Evolutionary conservation across 2,888 invertebrate genomes (phyloP).

Genomic region (Eupithecia subfuscata): DNA sequence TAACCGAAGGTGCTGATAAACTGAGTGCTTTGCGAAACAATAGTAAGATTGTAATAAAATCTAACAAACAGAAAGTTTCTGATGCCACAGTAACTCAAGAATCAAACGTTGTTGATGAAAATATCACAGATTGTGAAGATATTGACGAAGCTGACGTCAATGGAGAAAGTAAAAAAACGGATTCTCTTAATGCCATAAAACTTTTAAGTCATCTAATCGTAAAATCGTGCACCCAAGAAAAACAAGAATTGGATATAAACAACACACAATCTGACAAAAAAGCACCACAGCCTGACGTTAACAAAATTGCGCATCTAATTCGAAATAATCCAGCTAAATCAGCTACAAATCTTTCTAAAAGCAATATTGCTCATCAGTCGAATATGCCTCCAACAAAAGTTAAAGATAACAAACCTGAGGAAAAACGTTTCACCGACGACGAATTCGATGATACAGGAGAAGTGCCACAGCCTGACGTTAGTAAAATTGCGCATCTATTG

Average conservation of each 20-base stretch:
- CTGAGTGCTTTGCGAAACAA: constrained; percentile 33
- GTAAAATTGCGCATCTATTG: constrained; percentile 31
- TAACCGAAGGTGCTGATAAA: constrained; percentile 23
- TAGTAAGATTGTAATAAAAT: constrained; percentile 36
- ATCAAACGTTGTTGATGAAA: constrained; percentile 24
- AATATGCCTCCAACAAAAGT: constrained; percentile 13
- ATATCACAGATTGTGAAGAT: constrained; percentile 17
- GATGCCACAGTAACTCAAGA: constrained; percentile 22
- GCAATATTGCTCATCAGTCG: not conserved
- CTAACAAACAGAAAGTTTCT: constrained; percentile 21
- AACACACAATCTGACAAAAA: constrained; percentile 19
- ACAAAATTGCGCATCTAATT: constrained; percentile 31
- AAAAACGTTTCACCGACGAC: no score
- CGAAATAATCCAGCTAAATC: constrained; percentile 15
- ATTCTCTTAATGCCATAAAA: constrained; percentile 40
- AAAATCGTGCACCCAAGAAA: constrained; percentile 58
- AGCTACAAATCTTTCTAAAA: not conserved
- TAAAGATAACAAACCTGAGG: constrained; percentile 2
- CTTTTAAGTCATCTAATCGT: constrained; percentile 51
- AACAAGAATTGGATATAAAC: constrained; percentile 34
- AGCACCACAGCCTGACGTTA: constrained; percentile 6
- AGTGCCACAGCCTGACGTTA: constrained; percentile 6
- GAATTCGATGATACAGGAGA: no score
- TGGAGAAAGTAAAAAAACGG: constrained; percentile 25
- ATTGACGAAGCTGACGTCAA: constrained; percentile 11